Base-by-base conservation (phyloP, 2,113 vertebrate species). In the Gallinago media region DNA sequence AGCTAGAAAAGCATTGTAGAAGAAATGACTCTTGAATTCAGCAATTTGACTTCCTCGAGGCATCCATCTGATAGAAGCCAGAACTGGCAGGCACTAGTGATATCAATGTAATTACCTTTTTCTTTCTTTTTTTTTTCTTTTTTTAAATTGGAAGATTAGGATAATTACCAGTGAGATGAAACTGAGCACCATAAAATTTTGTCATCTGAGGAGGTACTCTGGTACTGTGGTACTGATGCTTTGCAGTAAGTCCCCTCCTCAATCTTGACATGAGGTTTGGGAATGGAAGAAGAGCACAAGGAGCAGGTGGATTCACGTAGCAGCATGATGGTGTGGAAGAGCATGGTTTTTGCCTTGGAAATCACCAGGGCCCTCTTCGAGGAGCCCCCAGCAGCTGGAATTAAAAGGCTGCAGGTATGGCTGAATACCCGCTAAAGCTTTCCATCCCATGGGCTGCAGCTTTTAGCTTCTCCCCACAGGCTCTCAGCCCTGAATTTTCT, bases 241-340 rank as follows among this genome's bases (percentile, higher is more conserved):
- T 46, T 77, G 59, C 76, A 66, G 6, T 7, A 58, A 58, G 32
- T 20, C 11, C 1, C 12, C 9, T 59, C 16, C 47, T 14, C 65
- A 54, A 6, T 8, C 20, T 3, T 40, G 50, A 8, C 12, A 3
- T 1, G n/a, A 62, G 74, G 61, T 6, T 81, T 44, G 55, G 46
- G 5, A 46, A 46, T 1, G 7, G 50, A 36, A 81, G 25, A 40
- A 23, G n/a, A 32, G 19, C 3, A 11, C 42, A 55, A 71, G 46
- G 2, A 59, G 29, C 52, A 42, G 50, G 42, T 36, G 54, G 46
- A 22, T 1, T 3, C 26, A 6, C 0, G 2, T 4, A 50, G 42
- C 19, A 40, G 50, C 25, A 47, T 0, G 3, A 25, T 12, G 1
- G 2, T 7, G 3, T 50, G 42, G 14, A 46, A 47, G 8, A 23